Evolutionary conservation across 2,888 invertebrate species (phyloP), one percentile per base, ranked within the genome.

Genomic region (Drosophila subsilvestris): DNA sequence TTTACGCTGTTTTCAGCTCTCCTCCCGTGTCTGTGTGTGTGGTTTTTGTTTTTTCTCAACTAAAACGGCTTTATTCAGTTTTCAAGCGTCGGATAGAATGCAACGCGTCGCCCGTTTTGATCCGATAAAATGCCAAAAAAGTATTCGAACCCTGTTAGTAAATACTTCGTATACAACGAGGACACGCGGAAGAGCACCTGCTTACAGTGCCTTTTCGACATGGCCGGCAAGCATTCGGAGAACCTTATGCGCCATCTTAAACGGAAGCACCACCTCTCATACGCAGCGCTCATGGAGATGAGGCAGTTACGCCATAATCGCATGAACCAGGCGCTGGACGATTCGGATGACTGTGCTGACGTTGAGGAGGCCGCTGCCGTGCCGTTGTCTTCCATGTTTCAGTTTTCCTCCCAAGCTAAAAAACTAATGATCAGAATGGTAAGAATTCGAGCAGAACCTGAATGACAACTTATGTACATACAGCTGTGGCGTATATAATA

Each of bases 151-250:
- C 80, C 80, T 4, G 85, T 85, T 48, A 71, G 62, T 42, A 70
- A 81, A 47, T 59, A 85, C 47, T 80, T 80, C 51, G 55, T 76
- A n/a, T 80, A 81, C 18, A 78, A 74, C 66, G 76, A 81, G 48
- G 69, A 74, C n/a, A 81, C 63, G 14, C 82, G 72, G 12, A 85
- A 81, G 18, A 81, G 80, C 56, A 81, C 75, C 14, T 81, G 85
- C 79, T 68, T 66, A 53, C 58, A 68, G 14, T 80, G 80, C 43
- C 51, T 42, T 17, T 80, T 76, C 55, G 74, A 78, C 44, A 80
- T 80, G 85, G 79, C 80, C 20, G 85, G 80, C 44, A 62, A 75
- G 27, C 80, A 80, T 53, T 84, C 80, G 60, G 80, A 84, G 74
- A 80, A 85, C 57, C 79, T 80, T 54, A 72, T 84, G 80, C 76